phyloP scores from a whole-genome alignment of 1,140 invertebrate species.

The Aphis gossypii region DNA sequence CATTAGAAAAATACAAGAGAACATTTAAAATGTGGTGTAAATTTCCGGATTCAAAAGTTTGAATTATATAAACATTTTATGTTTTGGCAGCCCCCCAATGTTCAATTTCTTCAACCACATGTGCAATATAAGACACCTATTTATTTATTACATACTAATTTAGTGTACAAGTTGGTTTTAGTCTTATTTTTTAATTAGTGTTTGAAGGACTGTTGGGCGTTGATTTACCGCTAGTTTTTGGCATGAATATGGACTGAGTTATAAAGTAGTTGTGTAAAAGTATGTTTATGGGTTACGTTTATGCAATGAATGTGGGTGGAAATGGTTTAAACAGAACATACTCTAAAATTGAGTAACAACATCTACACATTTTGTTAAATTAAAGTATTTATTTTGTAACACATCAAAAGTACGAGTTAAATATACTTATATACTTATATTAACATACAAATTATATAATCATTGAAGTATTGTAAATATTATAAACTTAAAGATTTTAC shows the following conservation, averaged over 20 bases:
- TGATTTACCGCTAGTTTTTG: not conserved
- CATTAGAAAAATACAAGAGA: not conserved
- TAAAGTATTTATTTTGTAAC: not conserved
- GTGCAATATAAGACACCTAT: not conserved
- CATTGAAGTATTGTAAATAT: not conserved
- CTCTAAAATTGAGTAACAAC: not conserved
- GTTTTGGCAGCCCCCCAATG: not conserved
- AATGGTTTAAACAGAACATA: not conserved
- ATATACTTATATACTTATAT: too few species aligned
- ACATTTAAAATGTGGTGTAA: not conserved
- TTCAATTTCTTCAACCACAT: not conserved
- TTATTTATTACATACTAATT: slow-evolving; percentile 20
- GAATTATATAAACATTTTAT: slow-evolving; percentile 12
- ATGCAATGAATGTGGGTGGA: not conserved
- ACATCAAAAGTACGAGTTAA: not conserved
- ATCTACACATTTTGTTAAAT: not conserved
- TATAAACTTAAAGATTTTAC: not conserved
- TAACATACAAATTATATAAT: too few species aligned
- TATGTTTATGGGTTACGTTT: not conserved
- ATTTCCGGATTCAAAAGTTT: not conserved
- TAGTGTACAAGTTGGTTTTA: not conserved
- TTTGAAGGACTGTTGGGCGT: not conserved
- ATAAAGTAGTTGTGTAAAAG: not conserved
- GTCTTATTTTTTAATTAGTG: slow-evolving; percentile 14
- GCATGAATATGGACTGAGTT: not conserved